Base-by-base conservation (phyloP, 2,888 invertebrate species). In the Hypomecis atomaria region DNA sequence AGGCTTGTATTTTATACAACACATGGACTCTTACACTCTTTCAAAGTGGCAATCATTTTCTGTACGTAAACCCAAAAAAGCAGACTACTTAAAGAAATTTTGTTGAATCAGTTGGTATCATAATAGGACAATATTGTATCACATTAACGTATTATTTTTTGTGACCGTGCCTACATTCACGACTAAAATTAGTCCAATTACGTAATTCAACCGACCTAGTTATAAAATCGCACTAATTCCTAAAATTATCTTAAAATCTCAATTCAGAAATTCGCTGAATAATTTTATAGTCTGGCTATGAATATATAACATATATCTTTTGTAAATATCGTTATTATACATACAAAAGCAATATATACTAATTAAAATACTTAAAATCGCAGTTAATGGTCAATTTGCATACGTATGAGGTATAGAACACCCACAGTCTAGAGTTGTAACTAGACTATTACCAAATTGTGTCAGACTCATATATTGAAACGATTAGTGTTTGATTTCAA, bases 291-390 rank as follows among this genome's bases (percentile, higher is more conserved):
- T 45, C 7, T 10, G 11, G 40, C 54, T 49, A 59, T 52, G 55
- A 65, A 67, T 58, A 60, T 52, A 62, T 66, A 62, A 50, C 59
- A n/a, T 62, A 49, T 42, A 64, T 60, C 53, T 44, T 53, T 58
- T 10, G 53, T 37, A 60, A 56, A 65, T 59, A 64, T 61, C 54
- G 23, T 8, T 62, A 54, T 59, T 67, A 68, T 62, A 67, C 57
- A 67, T 61, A 69, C 60, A 68, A 74, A 76, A 74, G 63, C 73
- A 54, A 70, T 74, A 67, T 68, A 71, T 62, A 68, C 69, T 76
- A 79, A 80, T 80, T 78, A 80, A 74, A 74, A 77, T 78, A 78
- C 56, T 71, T 69, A 72, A 71, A 74, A 70, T 71, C 69, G 62
- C 65, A 65, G 66, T 59, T 69, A 70, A 77, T 66, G 62, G 62